These are phyloP conservation scores for Glossophaga mutica DNA, from an alignment of 2,797 vertebrate genomes.

Conservation along the genomic window DNA sequence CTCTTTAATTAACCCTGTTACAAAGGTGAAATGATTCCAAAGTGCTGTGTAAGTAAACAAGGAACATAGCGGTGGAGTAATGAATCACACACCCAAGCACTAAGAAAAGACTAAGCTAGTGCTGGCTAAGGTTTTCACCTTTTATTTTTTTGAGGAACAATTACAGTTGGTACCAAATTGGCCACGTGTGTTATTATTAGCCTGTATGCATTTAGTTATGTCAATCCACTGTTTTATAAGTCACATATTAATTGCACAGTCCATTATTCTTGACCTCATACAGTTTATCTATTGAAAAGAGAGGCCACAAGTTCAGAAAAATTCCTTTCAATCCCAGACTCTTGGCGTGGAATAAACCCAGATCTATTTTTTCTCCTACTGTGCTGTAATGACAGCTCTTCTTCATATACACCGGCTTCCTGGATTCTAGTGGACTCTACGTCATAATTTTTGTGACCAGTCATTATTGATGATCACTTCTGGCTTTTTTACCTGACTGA, in stretches of 20 bases:
- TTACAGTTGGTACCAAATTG: background rate
- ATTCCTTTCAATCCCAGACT: background rate
- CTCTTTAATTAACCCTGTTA: background rate
- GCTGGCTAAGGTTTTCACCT: background rate
- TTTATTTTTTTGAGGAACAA: slow-evolving; percentile 11
- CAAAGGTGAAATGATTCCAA: background rate
- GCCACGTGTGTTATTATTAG: background rate
- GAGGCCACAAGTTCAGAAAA: background rate
- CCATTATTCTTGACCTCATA: background rate
- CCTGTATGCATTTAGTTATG: background rate
- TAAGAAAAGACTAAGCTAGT: background rate
- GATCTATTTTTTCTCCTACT: background rate
- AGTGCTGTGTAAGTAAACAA: slow-evolving; percentile 19
- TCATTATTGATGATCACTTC: background rate
- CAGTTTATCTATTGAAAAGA: background rate
- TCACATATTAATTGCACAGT: background rate
- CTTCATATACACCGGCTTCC: background rate
- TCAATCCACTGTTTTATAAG: background rate
- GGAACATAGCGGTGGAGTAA: background rate
- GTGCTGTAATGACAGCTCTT: background rate
- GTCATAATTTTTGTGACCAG: background rate
- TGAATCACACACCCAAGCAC: background rate
- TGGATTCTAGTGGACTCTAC: background rate
- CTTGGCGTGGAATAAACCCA: background rate
- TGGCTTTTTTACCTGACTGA: background rate